Conservation (phyloP, 2,797 vertebrate genomes). For the Vireo griseus region DNA sequence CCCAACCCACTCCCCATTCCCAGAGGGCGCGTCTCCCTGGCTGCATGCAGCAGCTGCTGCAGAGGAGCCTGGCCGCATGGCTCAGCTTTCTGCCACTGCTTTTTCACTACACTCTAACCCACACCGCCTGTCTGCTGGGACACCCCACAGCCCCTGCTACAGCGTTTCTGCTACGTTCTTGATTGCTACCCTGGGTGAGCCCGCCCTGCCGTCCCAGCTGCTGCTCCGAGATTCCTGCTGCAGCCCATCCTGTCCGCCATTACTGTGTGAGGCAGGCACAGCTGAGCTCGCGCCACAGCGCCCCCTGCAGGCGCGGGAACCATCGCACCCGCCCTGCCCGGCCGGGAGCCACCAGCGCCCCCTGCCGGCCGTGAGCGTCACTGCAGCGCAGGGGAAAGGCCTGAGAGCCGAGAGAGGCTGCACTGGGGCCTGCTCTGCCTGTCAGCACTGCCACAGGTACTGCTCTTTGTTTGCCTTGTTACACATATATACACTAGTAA, state of each 20-base stretch:
- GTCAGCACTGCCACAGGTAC: no score
- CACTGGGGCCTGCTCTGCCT: background rate
- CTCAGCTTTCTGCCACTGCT: background rate
- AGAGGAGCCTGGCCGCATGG: background rate
- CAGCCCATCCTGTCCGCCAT: background rate
- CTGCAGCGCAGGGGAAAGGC: background rate
- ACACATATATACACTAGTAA: background rate
- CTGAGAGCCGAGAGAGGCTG: no score
- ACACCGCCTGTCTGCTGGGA: background rate
- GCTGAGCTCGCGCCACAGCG: background rate
- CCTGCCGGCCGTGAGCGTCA: background rate
- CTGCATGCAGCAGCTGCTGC: background rate
- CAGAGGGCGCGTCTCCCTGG: background rate
- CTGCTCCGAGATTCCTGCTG: background rate
- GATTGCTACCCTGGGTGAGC: background rate
- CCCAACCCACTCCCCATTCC: background rate
- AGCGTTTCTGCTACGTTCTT: background rate
- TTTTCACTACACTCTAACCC: background rate
- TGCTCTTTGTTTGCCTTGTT: background rate
- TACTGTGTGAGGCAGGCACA: fast-evolving
- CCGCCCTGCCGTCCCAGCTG: background rate
- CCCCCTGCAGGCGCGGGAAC: background rate
- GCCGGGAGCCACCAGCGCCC: no score
- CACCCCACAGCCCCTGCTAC: background rate
- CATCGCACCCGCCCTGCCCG: background rate